Conservation (phyloP, 2,888 invertebrate genomes). For the Nemurella pictetii region DNA sequence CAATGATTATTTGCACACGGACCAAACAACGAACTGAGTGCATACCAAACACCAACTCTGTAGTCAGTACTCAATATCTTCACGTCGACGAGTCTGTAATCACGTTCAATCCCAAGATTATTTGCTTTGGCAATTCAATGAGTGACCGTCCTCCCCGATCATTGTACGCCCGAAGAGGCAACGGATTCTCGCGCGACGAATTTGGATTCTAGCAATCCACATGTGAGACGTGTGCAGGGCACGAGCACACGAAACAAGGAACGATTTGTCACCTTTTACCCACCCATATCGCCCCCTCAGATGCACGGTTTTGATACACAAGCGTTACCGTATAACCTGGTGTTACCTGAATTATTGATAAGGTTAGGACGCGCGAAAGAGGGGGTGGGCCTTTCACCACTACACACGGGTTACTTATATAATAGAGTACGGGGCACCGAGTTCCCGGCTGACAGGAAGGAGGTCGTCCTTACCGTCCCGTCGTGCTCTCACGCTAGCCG, state of each 20-base stretch:
- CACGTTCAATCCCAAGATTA: no score
- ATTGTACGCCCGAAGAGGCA: neutral
- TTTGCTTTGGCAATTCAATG: neutral
- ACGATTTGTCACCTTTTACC: neutral
- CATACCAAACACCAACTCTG: no score
- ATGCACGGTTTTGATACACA: neutral
- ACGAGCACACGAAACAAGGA: neutral
- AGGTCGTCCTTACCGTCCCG: neutral
- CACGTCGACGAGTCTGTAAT: neutral
- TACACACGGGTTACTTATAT: neutral
- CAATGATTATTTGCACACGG: no score
- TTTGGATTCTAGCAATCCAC: neutral
- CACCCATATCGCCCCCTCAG: neutral
- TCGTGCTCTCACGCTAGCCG: neutral
- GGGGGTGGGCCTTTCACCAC: neutral
- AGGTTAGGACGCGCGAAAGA: neutral
- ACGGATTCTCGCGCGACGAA: neutral
- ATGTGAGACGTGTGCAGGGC: neutral
- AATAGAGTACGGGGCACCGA: neutral
- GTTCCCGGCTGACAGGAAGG: neutral
- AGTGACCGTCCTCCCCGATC: neutral
- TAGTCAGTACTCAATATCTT: no score
- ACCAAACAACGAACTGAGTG: no score
- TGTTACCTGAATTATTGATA: constrained; percentile 22
- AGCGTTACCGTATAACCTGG: neutral